These are phyloP conservation scores for Nothocercus nigrocapillus DNA, from an alignment of 2,113 vertebrate genomes.

Conservation along the genomic window DNA sequence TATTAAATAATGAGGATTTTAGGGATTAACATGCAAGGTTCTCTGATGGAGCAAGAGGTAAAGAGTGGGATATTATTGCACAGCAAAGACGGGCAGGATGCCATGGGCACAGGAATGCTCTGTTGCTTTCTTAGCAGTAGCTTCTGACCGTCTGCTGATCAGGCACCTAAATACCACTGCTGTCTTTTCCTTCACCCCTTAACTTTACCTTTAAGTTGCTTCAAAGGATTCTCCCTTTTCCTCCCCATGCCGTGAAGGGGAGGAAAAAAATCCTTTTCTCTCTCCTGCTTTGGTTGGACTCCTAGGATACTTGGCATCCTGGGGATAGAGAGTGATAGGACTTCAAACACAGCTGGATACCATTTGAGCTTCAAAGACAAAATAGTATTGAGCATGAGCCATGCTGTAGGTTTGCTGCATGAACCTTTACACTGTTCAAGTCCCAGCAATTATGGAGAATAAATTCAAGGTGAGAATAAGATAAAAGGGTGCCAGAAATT, in stretches of 20 bases:
- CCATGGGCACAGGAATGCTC: background rate
- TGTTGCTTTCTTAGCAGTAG: background rate
- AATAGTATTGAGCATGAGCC: background rate
- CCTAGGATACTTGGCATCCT: background rate
- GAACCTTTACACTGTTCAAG: background rate
- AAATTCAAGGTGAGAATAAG: background rate
- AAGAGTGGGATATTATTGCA: background rate
- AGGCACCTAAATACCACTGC: background rate
- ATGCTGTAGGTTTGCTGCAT: background rate
- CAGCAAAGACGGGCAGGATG: background rate
- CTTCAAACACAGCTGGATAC: background rate
- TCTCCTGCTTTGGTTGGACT: background rate
- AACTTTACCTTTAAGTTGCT: background rate
- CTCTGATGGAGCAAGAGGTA: background rate
- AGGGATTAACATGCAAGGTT: slow-evolving; percentile 32
- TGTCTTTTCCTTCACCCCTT: background rate
- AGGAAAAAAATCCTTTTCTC: background rate
- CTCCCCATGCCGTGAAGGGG: background rate
- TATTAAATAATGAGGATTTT: slow-evolving; percentile 54
- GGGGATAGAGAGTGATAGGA: background rate
- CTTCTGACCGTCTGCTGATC: background rate
- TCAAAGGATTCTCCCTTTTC: background rate
- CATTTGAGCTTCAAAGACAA: background rate
- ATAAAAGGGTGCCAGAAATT: background rate
- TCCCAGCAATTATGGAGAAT: background rate